These are phyloP conservation scores for Odontophorus gujanensis DNA, from an alignment of 2,113 vertebrate species.

Conservation along the genomic window DNA sequence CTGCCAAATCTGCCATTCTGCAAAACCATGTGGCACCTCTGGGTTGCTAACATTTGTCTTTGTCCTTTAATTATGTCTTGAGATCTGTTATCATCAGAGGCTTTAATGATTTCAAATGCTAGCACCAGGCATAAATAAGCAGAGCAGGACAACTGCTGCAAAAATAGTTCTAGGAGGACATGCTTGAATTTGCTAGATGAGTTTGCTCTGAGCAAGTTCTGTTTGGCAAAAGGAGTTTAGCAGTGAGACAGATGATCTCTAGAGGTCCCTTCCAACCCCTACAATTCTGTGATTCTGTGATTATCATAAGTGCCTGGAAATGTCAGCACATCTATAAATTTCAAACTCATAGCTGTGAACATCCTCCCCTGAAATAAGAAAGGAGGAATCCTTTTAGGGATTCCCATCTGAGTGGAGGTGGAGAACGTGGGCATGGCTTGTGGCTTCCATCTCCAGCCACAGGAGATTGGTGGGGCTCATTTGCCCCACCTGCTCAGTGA, in stretches of 20 bases:
- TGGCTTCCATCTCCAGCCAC: not conserved
- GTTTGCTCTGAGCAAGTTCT: not conserved
- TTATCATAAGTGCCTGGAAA: not conserved
- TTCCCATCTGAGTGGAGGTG: not conserved
- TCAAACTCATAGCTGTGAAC: not conserved
- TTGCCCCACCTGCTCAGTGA: not conserved
- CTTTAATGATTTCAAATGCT: not conserved
- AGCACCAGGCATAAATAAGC: not conserved
- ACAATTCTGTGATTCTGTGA: not conserved
- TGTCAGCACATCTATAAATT: not conserved
- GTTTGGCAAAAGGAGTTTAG: not conserved
- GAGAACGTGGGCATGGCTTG: not conserved
- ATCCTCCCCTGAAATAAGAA: not conserved
- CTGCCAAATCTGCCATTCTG: not conserved
- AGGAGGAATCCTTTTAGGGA: not conserved
- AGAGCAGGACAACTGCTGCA: not conserved
- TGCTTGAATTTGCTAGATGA: not conserved
- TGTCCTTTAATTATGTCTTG: constrained; percentile 48
- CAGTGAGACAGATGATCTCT: not conserved
- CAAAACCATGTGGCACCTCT: not conserved
- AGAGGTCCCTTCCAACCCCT: no score
- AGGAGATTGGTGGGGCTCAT: not conserved
- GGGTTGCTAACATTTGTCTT: not conserved
- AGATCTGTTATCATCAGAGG: constrained; percentile 43
- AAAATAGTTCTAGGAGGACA: not conserved